Evolutionary conservation across 1,140 invertebrate genomes (phyloP).

Genomic region (Elymnias hypermnestra): DNA sequence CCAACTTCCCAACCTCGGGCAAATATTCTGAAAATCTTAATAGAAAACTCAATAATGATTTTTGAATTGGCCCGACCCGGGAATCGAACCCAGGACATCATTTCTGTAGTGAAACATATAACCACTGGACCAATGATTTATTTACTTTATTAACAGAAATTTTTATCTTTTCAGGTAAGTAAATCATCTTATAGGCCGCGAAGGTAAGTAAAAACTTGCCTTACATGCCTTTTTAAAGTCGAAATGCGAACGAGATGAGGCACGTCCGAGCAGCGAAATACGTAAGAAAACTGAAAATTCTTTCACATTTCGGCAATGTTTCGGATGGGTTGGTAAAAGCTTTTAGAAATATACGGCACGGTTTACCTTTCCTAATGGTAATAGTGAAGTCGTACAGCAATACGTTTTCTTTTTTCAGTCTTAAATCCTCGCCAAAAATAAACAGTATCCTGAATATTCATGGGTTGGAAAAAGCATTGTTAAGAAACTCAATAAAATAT

Average conservation of each 20-base stretch:
- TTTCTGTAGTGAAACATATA: no score
- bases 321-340: slow-evolving; percentile 29
- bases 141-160: slow-evolving; percentile 3
- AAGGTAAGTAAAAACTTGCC: slow-evolving; percentile 14
- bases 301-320: slow-evolving; percentile 20
- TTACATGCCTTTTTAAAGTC: slow-evolving; percentile 1
- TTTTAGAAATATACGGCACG: slow-evolving; percentile 34
- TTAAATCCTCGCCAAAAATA: slow-evolving; percentile 17
- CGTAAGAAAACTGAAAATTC: slow-evolving; percentile 9
- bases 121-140: no score
- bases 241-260: slow-evolving; percentile 3
- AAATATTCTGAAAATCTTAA: no score
- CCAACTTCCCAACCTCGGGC: no score
- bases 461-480: slow-evolving; percentile 10
- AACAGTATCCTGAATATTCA: slow-evolving; percentile 15
- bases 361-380: slow-evolving; percentile 32
- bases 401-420: slow-evolving; percentile 16
- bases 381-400: slow-evolving; percentile 27
- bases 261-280: slow-evolving; percentile 3
- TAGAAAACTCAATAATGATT: no score
- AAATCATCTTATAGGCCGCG: not conserved
- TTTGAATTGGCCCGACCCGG: no score
- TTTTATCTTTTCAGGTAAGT: slow-evolving; percentile 30
- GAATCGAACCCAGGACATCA: no score
- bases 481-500: slow-evolving; percentile 17